A percentile compares a stretch with the other conserved stretches of the same genome.
These are phyloP conservation scores for Seira sanloemensis DNA, from an alignment of 2,888 invertebrate species.

Conservation along the genomic window DNA sequence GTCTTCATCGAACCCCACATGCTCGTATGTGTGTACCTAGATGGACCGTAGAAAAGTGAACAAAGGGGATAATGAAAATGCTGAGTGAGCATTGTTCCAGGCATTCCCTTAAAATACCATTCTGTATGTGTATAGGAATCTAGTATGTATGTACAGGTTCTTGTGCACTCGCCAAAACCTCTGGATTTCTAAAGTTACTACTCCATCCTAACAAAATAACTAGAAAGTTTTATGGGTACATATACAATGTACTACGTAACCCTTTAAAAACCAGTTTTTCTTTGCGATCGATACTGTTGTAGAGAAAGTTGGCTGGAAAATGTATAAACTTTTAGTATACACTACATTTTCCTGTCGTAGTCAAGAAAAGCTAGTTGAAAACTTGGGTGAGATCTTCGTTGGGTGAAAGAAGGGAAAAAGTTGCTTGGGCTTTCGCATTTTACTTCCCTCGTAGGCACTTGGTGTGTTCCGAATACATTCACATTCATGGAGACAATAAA, in stretches of 20 bases:
- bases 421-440: background rate
- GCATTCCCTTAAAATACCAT: too few relatives aligned
- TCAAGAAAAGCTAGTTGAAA: background rate
- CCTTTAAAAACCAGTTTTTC: background rate
- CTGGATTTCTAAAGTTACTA: too few relatives aligned
- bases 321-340: background rate
- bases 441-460: background rate
- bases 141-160: too few relatives aligned
- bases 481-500: background rate
- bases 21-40: too few relatives aligned
- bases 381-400: background rate
- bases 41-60: too few relatives aligned
- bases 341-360: background rate
- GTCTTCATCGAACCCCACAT: too few relatives aligned
- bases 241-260: background rate
- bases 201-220: too few relatives aligned
- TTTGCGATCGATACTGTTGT: background rate
- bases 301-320: background rate
- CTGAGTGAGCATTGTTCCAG: too few relatives aligned
- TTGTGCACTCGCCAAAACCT: too few relatives aligned
- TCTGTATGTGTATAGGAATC: too few relatives aligned
- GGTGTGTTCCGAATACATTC: background rate
- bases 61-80: too few relatives aligned
- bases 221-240: background rate
- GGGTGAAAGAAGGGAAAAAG: background rate